phyloP scores from a whole-genome alignment of 2,888 invertebrate genomes.

The Rugalucina vietnamica region DNA sequence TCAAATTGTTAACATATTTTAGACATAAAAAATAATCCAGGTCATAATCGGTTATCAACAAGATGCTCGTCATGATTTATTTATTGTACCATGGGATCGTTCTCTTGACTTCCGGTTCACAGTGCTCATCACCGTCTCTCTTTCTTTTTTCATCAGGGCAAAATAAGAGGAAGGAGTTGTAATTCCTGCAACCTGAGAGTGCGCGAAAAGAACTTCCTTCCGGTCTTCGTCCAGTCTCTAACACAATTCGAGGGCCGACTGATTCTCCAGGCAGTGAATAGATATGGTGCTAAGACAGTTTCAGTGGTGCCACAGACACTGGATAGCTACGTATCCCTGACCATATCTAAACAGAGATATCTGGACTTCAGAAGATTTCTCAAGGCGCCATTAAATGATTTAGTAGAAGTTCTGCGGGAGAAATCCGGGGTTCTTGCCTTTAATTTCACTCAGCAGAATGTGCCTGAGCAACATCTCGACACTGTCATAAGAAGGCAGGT shows the following conservation, averaged over 20 bases:
- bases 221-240: not conserved
- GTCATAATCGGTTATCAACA: too few species aligned
- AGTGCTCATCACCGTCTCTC: too few species aligned
- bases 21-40: too few species aligned
- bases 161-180: not conserved
- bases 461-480: not conserved
- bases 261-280: not conserved
- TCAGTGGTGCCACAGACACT: conserved; percentile 1
- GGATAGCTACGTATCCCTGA: conserved; percentile 13
- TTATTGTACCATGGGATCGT: too few species aligned
- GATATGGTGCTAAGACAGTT: not conserved
- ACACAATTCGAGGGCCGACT: conserved; percentile 13
- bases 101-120: too few species aligned
- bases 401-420: not conserved
- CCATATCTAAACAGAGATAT: not conserved
- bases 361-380: conserved; percentile 11
- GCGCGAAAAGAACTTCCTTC: not conserved
- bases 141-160: too few species aligned
- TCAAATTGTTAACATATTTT: too few species aligned
- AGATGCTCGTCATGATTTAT: too few species aligned
- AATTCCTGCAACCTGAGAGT: conserved; percentile 18
- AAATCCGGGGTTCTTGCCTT: not conserved
- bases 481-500: not conserved
- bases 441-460: not conserved
- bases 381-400: not conserved